Base-by-base conservation (phyloP, 2,888 invertebrate genomes). In the Aspidiotus destructor region DNA sequence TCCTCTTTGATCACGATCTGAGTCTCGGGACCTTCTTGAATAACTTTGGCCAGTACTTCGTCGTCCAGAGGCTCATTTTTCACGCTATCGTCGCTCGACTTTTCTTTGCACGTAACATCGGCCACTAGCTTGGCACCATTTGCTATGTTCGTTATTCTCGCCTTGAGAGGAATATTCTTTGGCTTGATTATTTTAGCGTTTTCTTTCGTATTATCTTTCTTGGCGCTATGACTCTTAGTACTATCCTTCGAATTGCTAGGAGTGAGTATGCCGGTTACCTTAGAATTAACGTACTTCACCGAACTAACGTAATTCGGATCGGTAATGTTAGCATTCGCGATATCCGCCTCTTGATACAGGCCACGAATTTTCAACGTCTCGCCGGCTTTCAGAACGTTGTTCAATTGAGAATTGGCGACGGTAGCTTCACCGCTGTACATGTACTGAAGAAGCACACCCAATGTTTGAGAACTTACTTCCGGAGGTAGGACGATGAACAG, bases 391-490 rank as follows among this genome's bases (percentile, higher is more conserved):
- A 91, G 77, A 1, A 91, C 90, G 71, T 85, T 87, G 73, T 88
- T 89, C 70, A 91, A 77, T 60, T 91, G 88, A 75, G 89, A 90
- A 78, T 90, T 89, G 68, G 89, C 88, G 41, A 91, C 90, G 57
- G 90, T 90, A 41, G 90, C 88, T 79, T 87, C 87, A 74, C 86
- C 86, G 77, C 85, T 86, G 78, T 91, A 91, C 89, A 91, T 91
- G 76, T 91, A 91, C 75, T 91, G 88, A 55, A 91, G 85, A 16
- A 91, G 80, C 71, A 88, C 87, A 77, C 88, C 88, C 73, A 91
- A 80, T 9, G 89, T 89, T 72, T 87, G 86, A 71, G 87, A 86
- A 52, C 86, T 87, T 72, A 91, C 86, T 75, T 90, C 90, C 5
- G 89, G 85, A 13, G 91, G 91, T 72, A 91, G 81, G 44, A 91